These are phyloP conservation scores for Euphydryas editha DNA, from an alignment of 2,888 invertebrate species.

Conservation along the genomic window DNA sequence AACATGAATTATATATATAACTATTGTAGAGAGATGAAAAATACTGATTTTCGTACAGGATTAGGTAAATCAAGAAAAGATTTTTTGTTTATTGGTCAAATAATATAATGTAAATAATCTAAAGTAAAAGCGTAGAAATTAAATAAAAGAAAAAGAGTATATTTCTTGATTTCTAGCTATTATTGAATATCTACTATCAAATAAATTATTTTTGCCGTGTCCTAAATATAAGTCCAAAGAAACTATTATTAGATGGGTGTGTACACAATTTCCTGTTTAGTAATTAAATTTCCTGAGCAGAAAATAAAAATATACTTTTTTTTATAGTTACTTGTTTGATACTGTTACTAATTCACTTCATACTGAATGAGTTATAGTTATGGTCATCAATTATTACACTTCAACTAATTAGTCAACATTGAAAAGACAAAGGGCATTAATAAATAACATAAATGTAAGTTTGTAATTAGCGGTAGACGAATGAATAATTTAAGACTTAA, in stretches of 20 bases:
- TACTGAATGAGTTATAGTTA: not conserved
- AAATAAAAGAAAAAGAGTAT: too few relatives aligned
- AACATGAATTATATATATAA: too few relatives aligned
- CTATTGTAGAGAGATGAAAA: too few relatives aligned
- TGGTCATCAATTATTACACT: not conserved
- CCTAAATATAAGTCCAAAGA: slow-evolving; percentile 18
- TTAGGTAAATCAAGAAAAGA: too few relatives aligned
- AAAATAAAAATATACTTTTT: not conserved
- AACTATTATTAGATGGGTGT: slow-evolving; percentile 3
- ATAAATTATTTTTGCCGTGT: slow-evolving; percentile 1
- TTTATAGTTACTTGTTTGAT: not conserved
- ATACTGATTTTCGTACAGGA: too few relatives aligned
- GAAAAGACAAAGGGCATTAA: not conserved
- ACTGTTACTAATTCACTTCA: not conserved
- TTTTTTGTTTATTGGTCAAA: too few relatives aligned
- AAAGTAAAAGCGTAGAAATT: too few relatives aligned
- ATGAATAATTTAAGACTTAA: slow-evolving; percentile 9
- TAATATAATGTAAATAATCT: too few relatives aligned
- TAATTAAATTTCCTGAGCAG: slow-evolving; percentile 6
- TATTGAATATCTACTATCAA: too few relatives aligned
- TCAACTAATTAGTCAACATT: not conserved
- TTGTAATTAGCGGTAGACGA: slow-evolving; percentile 8
- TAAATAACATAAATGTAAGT: slow-evolving; percentile 1
- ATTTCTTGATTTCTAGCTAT: too few relatives aligned
- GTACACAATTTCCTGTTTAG: slow-evolving; percentile 13